Base-by-base conservation (phyloP, 23 tunicate species). In the Styela clava region DNA sequence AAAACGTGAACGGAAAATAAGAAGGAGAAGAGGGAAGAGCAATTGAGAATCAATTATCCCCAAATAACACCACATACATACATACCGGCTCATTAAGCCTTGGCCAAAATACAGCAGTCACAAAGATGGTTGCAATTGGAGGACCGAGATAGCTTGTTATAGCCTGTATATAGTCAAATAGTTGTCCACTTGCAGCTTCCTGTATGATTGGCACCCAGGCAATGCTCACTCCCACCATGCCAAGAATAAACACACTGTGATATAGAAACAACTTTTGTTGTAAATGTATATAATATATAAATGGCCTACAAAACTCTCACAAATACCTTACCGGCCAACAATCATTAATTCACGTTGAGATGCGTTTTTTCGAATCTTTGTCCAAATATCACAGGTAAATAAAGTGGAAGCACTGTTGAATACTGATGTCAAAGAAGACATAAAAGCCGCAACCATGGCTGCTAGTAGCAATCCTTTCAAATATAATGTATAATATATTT, bases 131-230 rank as follows among this genome's bases (percentile, higher is more conserved):
- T 82, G 86, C 86, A 21, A 92, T 87, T 16, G 97, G 97, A 2
- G 97, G 97, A 16, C 88, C 91, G 21, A 92, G 82, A 52, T 92
- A 92, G 73, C 91, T 86, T 64, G 92, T 92, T 2, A 92, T 92
- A n/a, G 97, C 63, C 68, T 92, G 97, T 35, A 92, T 92, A 83
- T 92, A 92, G 81, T 92, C 92, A 68, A 92, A 92, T 28, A 92
- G 76, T 62, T 83, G 91, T 2, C 97, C 97, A 68, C 69, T 80
- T 20, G 92, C 91, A 26, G 91, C 86, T 19, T 83, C 69, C 78
- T 92, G 97, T 24, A 92, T 78, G 26, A 92, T 74, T n/a, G 97
- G 97, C 22, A 92, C 91, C 97, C 97, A 92, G 1, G 91, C 91
- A 33, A 92, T 92, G 52, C 91, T 86, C n/a, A 92, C 83, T n/a